phyloP scores from a whole-genome alignment of 2,113 vertebrate genomes.

The Perognathus longimembris region DNA sequence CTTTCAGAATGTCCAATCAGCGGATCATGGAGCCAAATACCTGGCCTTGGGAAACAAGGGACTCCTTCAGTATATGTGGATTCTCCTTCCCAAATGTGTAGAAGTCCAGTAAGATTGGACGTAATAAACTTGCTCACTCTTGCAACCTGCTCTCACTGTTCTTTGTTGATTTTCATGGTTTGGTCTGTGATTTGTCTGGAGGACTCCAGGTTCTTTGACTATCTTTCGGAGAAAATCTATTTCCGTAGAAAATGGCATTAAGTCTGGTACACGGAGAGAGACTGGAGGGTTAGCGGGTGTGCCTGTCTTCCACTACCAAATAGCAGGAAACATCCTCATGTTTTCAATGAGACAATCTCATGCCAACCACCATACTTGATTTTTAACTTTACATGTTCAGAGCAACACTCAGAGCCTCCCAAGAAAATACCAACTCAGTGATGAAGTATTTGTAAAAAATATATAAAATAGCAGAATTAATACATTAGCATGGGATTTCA shows the following conservation, averaged over 20 bases:
- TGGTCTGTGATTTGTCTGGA: neutral
- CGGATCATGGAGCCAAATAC: neutral
- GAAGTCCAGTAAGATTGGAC: neutral
- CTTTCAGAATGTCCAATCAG: neutral
- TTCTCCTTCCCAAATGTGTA: neutral
- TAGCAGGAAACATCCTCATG: neutral
- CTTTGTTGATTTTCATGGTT: neutral
- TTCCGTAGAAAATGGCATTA: neutral
- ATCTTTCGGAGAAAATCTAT: neutral
- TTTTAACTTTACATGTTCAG: neutral
- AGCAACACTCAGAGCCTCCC: neutral
- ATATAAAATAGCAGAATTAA: neutral
- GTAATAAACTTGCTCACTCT: slow-evolving; percentile 53
- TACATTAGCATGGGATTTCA: neutral
- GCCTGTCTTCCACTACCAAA: rapidly evolving
- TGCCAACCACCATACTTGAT: neutral
- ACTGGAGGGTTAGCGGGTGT: too few species aligned
- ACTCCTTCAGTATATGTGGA: neutral
- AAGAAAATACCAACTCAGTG: neutral
- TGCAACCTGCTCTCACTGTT: neutral
- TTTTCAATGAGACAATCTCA: neutral
- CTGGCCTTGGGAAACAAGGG: neutral
- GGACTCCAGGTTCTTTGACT: neutral
- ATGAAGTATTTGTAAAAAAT: neutral
- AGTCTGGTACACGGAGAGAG: too few species aligned